Conservation (phyloP, 2,888 invertebrate genomes). For the Holacanthella duospinosa region DNA sequence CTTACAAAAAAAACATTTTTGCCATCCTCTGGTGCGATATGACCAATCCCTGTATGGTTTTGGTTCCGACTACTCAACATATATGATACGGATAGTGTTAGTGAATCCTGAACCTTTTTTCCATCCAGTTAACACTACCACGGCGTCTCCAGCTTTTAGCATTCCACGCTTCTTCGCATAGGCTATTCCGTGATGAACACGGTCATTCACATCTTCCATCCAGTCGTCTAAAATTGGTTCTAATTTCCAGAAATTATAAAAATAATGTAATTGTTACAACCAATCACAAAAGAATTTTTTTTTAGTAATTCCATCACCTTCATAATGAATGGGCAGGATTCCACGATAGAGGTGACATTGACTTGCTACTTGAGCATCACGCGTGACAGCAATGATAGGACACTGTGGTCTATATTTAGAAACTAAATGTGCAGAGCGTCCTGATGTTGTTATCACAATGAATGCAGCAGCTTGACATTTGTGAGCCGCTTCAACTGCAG, state of each 20-base stretch:
- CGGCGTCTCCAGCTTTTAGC: constrained; percentile 71
- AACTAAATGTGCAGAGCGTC: constrained; percentile 75
- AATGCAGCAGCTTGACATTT: constrained; percentile 82
- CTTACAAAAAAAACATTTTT: no score
- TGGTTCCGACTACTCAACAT: constrained; percentile 48
- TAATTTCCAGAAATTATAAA: constrained; percentile 21
- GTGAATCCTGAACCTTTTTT: constrained; percentile 88
- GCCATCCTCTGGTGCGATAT: no score
- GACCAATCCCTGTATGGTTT: no score
- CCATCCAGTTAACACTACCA: constrained; percentile 94
- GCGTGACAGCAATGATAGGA: constrained; percentile 84
- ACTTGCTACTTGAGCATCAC: constrained; percentile 70
- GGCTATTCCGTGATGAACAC: constrained; percentile 69
- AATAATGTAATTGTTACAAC: background rate
- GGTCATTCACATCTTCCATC: constrained; percentile 81
- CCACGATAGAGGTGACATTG: constrained; percentile 90
- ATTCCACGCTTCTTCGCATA: constrained; percentile 80
- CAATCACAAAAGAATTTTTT: no score
- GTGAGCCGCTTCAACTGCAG: constrained; percentile 85
- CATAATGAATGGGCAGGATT: constrained; percentile 75
- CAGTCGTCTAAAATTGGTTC: constrained; percentile 54
- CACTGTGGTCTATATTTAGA: constrained; percentile 89
- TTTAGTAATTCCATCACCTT: constrained; percentile 48
- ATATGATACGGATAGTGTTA: constrained; percentile 90
- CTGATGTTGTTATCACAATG: constrained; percentile 73